phyloP scores from a whole-genome alignment of 2,113 vertebrate genomes.

The Bos indicus region DNA sequence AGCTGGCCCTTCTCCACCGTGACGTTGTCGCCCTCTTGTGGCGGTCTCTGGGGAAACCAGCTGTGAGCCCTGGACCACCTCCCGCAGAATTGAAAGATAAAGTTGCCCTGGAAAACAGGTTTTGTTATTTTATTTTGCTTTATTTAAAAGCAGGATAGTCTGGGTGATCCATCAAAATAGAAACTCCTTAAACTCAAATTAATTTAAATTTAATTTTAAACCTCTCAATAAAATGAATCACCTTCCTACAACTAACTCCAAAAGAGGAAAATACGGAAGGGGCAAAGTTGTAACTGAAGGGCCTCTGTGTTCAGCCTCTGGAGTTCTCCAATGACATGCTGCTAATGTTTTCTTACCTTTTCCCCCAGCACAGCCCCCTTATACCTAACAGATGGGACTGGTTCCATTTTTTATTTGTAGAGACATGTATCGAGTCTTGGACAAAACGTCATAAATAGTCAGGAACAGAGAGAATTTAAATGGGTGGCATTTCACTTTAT shows the following conservation, averaged over 20 bases:
- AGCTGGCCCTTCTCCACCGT: slow-evolving; percentile 76
- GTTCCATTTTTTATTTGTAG: slow-evolving; percentile 50
- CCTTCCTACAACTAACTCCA: not conserved
- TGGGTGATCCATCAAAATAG: not conserved
- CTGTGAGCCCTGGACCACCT: slow-evolving; percentile 75
- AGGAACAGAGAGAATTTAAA: slow-evolving; percentile 53
- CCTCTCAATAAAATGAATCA: not conserved
- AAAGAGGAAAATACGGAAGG: not conserved
- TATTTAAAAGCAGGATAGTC: not conserved
- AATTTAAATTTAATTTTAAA: not conserved
- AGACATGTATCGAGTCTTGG: slow-evolving; percentile 16
- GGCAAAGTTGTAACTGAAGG: not conserved
- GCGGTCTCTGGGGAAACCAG: slow-evolving; percentile 75
- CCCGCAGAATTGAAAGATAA: slow-evolving; percentile 66
- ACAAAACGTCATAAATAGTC: slow-evolving; percentile 43
- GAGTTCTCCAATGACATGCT: not conserved
- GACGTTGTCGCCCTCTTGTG: slow-evolving; percentile 88
- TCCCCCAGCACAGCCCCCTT: not conserved
- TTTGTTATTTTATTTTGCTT: not conserved
- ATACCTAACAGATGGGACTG: not conserved
- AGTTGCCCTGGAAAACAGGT: slow-evolving; percentile 61
- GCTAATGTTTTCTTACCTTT: not conserved
- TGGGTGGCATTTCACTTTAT: slow-evolving; percentile 44
- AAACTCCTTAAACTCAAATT: not conserved
- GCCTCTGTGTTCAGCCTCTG: not conserved